Percentiles rank a stretch among this genome's conserved stretches.
Conservation (phyloP, 2,797 vertebrate genomes). For the Miichthys miiuy region DNA sequence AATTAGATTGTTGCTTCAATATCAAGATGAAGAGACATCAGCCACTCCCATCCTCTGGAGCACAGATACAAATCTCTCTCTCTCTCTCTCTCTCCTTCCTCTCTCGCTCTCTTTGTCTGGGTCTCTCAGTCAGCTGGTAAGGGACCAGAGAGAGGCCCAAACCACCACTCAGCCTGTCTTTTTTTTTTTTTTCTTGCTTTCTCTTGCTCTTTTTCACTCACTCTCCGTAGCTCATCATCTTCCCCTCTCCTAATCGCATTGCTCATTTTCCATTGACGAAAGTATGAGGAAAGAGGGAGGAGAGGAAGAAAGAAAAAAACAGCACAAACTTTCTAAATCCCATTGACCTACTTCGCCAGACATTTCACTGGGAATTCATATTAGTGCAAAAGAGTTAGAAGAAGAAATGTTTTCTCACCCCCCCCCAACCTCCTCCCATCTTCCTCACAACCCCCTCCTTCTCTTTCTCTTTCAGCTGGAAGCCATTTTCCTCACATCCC, state of each 20-base stretch:
- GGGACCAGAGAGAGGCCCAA: conserved; percentile 66
- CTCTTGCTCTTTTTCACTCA: conserved; percentile 52
- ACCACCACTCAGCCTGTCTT: conserved; percentile 65
- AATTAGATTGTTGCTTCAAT: conserved; percentile 85
- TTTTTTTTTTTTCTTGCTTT: conserved; percentile 31
- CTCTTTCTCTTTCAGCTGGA: conserved; percentile 70
- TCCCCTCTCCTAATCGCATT: conserved; percentile 77
- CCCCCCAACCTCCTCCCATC: conserved; percentile 21
- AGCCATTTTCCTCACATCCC: conserved; percentile 76
- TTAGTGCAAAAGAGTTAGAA: conserved; percentile 79
- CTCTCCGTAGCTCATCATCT: conserved; percentile 73
- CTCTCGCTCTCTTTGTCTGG: conserved; percentile 57
- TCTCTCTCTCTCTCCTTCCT: conserved; percentile 7
- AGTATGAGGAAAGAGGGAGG: conserved; percentile 43
- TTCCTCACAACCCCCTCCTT: conserved; percentile 44
- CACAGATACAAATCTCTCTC: conserved; percentile 65
- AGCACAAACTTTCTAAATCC: conserved; percentile 84
- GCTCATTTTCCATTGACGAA: conserved; percentile 83
- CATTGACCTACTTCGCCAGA: conserved; percentile 85
- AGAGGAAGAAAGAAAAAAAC: conserved; percentile 38
- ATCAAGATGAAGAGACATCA: conserved; percentile 79
- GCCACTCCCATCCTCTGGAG: conserved; percentile 73
- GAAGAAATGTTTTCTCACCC: conserved; percentile 75
- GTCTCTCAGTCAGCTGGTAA: conserved; percentile 72
- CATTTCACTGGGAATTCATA: conserved; percentile 84